These are phyloP conservation scores for Campoplex nolae DNA, from an alignment of 2,888 invertebrate genomes.

Conservation along the genomic window DNA sequence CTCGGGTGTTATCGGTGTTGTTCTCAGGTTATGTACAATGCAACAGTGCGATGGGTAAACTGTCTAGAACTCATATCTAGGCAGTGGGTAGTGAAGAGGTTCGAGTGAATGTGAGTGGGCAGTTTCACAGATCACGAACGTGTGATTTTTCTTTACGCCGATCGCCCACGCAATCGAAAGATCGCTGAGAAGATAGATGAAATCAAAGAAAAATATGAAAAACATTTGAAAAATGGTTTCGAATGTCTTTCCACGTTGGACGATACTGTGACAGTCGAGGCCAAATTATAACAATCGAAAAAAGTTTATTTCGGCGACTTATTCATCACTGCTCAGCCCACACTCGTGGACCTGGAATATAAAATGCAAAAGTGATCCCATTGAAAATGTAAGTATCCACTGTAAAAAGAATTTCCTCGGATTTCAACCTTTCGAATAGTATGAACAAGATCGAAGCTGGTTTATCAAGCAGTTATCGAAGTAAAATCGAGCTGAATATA, in stretches of 20 bases:
- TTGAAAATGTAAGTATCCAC: neutral
- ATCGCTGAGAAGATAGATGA: neutral
- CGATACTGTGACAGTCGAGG: neutral
- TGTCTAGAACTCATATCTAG: constrained; percentile 6
- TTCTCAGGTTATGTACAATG: constrained; percentile 22
- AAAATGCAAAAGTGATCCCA: neutral
- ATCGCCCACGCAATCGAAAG: constrained; percentile 30
- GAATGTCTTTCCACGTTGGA: too few species aligned
- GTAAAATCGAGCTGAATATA: neutral
- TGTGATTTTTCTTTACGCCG: neutral
- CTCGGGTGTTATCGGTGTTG: constrained; percentile 39
- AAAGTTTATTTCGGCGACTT: neutral
- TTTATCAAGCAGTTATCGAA: neutral
- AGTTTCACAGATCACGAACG: constrained; percentile 38
- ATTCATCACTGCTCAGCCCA: neutral
- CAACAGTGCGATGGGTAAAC: constrained; percentile 28
- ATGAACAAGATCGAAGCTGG: neutral
- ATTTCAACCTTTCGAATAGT: neutral
- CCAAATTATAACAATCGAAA: neutral
- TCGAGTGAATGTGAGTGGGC: constrained; percentile 41
- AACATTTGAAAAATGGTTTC: neutral
- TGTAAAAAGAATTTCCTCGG: neutral
- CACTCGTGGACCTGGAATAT: neutral
- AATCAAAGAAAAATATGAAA: constrained; percentile 8
- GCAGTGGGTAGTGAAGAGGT: constrained; percentile 41